These are phyloP conservation scores for Pteronotus mesoamericanus DNA, from an alignment of 2,797 vertebrate genomes.

Conservation along the genomic window DNA sequence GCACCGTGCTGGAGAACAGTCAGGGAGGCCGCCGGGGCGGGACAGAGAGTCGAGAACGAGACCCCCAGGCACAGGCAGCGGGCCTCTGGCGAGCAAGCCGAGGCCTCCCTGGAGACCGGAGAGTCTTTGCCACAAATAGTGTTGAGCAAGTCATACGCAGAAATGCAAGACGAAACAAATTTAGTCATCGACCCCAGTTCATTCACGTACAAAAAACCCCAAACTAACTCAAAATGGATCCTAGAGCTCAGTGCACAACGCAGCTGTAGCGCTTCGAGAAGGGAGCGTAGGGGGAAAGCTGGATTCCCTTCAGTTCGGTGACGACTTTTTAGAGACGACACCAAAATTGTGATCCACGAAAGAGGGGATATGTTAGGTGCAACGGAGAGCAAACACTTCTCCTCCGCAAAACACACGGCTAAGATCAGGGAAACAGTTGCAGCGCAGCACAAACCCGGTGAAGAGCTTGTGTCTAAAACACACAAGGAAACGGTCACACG, in stretches of 20 bases:
- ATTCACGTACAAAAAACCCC: not conserved
- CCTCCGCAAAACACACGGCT: not conserved
- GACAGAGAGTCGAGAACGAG: too few relatives aligned
- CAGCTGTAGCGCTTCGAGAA: not conserved
- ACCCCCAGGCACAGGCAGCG: fast-evolving
- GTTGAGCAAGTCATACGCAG: not conserved
- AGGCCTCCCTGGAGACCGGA: not conserved
- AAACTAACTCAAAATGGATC: not conserved
- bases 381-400: not conserved
- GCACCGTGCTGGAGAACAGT: too few relatives aligned
- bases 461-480: not conserved
- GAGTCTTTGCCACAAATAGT: not conserved
- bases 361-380: not conserved
- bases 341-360: too few relatives aligned
- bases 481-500: not conserved
- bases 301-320: not conserved
- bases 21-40: too few relatives aligned
- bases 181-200: not conserved
- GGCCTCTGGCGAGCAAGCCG: not conserved
- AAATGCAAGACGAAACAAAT: not conserved
- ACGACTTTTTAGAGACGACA: not conserved
- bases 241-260: not conserved
- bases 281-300: not conserved
- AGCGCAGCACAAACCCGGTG: fast-evolving
- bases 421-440: not conserved